phyloP scores from a whole-genome alignment of 2,888 invertebrate species.

The Blastobasis lacticolella region DNA sequence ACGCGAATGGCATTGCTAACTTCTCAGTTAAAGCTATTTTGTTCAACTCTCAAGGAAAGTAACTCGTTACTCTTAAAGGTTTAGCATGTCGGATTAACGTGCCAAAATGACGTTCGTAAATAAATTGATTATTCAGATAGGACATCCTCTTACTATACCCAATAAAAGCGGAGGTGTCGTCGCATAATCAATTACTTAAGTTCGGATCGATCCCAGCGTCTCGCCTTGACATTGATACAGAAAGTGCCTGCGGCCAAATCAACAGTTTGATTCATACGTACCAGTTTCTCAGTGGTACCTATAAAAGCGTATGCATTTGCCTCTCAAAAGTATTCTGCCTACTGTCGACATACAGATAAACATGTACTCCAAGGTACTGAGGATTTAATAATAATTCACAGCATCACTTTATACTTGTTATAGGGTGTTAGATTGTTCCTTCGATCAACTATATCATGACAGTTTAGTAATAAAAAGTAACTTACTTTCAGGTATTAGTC shows the following conservation, averaged over 20 bases:
- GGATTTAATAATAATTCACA: background rate
- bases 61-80: no score
- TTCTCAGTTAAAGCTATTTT: no score
- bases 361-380: conserved; percentile 64
- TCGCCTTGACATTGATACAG: conserved; percentile 61
- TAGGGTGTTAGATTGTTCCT: background rate
- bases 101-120: no score
- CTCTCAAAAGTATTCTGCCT: conserved; percentile 55
- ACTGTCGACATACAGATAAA: conserved; percentile 47
- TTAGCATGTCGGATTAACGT: no score
- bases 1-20: no score
- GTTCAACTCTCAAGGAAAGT: no score
- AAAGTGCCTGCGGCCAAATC: conserved; percentile 37
- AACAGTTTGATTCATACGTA: conserved; percentile 34
- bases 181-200: conserved; percentile 11
- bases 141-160: conserved; percentile 19
- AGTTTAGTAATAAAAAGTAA: no score
- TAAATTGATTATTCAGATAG: background rate
- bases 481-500: conserved; percentile 55
- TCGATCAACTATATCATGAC: no score
- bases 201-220: conserved; percentile 23
- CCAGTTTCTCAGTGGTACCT: conserved; percentile 45
- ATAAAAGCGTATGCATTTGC: conserved; percentile 61
- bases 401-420: background rate
- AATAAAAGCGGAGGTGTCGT: background rate